A percentile compares a stretch with the other conserved stretches of the same genome.
These are phyloP conservation scores for Sitta carolinensis DNA, from an alignment of 2,797 vertebrate species.

Conservation along the genomic window DNA sequence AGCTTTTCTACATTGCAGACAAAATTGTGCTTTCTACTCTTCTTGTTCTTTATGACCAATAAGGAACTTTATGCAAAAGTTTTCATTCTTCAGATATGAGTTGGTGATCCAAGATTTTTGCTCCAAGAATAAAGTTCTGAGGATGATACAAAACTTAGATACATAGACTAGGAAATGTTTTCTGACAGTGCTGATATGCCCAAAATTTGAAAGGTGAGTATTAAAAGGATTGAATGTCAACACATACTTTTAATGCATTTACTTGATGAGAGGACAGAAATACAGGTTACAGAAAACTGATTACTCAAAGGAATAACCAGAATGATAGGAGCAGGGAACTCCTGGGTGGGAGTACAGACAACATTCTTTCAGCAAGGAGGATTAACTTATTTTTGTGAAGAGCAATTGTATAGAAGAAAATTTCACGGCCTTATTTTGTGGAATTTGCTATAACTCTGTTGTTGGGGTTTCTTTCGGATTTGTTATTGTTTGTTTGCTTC, in stretches of 20 bases:
- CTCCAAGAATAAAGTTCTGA: neutral
- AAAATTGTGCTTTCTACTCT: neutral
- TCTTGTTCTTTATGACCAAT: neutral
- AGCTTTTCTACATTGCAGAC: neutral
- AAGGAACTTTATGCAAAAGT: neutral
- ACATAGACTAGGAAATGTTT: neutral
- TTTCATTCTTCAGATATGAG: neutral
- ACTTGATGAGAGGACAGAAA: slow-evolving; percentile 12
- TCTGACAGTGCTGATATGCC: neutral
- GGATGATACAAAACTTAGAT: neutral
- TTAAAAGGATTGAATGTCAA: slow-evolving; percentile 14
- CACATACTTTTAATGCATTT: slow-evolving; percentile 30
- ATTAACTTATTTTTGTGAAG: neutral
- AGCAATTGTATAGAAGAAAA: neutral
- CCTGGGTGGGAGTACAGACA: neutral
- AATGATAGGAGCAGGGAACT: neutral
- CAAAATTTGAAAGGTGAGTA: neutral
- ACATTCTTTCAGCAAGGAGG: neutral
- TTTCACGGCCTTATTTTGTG: neutral
- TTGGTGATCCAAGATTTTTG: neutral
- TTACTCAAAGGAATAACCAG: slow-evolving; percentile 38
- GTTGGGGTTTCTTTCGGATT: no score
- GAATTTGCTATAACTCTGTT: neutral
- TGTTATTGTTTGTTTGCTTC: neutral
- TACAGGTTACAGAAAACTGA: slow-evolving; percentile 9